Evolutionary conservation across 2,797 vertebrate species (phyloP), one percentile per base, ranked within the genome.

Genomic region (Gouania willdenowi): DNA sequence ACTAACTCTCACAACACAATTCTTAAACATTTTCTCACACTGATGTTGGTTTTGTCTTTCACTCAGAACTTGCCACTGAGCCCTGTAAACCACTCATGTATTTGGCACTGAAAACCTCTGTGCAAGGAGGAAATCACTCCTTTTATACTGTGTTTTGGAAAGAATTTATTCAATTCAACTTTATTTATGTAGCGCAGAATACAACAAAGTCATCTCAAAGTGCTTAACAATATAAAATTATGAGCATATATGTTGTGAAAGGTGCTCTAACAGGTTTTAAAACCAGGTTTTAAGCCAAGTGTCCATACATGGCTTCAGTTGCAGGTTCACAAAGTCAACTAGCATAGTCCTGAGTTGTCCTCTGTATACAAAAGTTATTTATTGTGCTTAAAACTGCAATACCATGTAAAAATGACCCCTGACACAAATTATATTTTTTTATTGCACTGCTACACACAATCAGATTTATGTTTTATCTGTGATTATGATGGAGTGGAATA

Each of bases 241-340:
- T n/a, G 30, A 25, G 41, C 12, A 34, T 36, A 41, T 25, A 16
- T 46, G 12, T 20, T 12, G 28, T 41, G 40, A 29, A 30, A 28
- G 24, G 24, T 26, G 26, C 19, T 19, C 2, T 20, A 20, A 23
- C 9, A 8, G 2, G 13, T 1, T 16, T 13, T 23, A 23, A 21
- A 23, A 21, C 8, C 21, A 7, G 21, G 21, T 18, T 4, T n/a
- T 16, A n/a, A 30, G 28, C 14, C 14, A 18, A 55, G 35, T 33
- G 14, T 33, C 19, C 8, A 25, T 8, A 25, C 2, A 25, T 25
- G 5, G 3, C 21, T 6, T 3, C 6, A 23, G 21, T 23, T 7
- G 21, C 6, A 23, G 21, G 2, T 9, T 25, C 23, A 3, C 1
- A 17, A 17, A 20, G 6, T n/a, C n/a, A n/a, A n/a, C 4, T 4